These are phyloP conservation scores for Mythimna pallens DNA, from an alignment of 2,888 invertebrate species.

Conservation along the genomic window DNA sequence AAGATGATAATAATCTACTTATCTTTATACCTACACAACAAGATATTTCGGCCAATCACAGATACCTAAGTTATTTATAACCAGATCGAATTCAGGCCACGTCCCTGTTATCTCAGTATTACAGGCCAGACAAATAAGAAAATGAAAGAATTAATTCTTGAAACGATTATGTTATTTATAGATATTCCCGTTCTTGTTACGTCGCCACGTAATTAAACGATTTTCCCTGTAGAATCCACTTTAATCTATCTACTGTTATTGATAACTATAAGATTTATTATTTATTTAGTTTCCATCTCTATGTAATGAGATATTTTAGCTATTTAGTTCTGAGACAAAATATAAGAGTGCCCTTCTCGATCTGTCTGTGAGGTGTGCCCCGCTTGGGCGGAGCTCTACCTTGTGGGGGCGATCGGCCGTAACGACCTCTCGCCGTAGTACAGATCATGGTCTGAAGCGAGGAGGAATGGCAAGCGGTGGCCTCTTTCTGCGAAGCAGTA, in stretches of 20 bases:
- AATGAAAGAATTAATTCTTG: background rate
- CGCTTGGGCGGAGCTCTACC: too few species aligned
- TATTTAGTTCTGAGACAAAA: background rate
- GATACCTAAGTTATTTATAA: constrained; percentile 12
- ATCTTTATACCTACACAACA: background rate
- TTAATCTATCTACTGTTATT: background rate
- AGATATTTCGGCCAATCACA: background rate
- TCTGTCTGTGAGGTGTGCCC: too few species aligned
- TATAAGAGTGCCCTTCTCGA: too few species aligned
- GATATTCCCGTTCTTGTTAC: too few species aligned
- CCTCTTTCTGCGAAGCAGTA: too few species aligned
- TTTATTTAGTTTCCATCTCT: background rate
- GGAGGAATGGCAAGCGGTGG: too few species aligned
- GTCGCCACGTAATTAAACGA: background rate
- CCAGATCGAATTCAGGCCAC: constrained; percentile 4
- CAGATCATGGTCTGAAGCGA: too few species aligned
- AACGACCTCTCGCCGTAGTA: too few species aligned
- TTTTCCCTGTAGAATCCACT: background rate
- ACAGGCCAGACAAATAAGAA: background rate
- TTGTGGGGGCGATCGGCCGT: too few species aligned
- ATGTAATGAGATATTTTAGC: background rate
- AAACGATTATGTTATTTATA: constrained; percentile 7
- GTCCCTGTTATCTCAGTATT: background rate
- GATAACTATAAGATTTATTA: background rate
- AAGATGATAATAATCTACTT: background rate